Evolutionary conservation across 2,113 vertebrate species (phyloP).

Genomic region (Tetrao urogallus): DNA sequence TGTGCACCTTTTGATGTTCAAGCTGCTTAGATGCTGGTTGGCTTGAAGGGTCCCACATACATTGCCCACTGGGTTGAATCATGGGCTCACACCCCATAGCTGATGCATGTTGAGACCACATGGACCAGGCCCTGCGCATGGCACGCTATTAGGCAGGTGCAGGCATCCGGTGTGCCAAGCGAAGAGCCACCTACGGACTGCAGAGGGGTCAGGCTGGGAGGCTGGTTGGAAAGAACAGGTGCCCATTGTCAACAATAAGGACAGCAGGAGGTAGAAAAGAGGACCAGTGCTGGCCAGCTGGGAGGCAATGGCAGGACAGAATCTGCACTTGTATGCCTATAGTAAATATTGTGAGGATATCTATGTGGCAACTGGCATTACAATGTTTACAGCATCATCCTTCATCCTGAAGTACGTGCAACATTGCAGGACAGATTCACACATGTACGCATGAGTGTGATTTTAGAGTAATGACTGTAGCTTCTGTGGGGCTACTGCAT

Average conservation of each 20-base stretch:
- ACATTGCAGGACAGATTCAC: not conserved
- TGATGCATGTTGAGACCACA: not conserved
- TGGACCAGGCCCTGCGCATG: not conserved
- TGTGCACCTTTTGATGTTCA: not conserved
- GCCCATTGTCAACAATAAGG: not conserved
- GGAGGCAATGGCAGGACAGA: not conserved
- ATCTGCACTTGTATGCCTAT: not conserved
- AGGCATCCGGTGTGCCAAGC: not conserved
- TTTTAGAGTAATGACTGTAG: conserved; percentile 13
- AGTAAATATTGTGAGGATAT: not conserved
- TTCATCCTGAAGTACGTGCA: not conserved
- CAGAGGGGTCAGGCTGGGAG: conserved; percentile 19
- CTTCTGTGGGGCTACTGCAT: conserved; percentile 47
- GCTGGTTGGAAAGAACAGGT: conserved; percentile 4
- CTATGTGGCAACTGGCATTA: not conserved
- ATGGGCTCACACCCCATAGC: not conserved
- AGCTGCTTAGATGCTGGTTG: not conserved
- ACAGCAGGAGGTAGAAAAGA: not conserved
- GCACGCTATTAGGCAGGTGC: conserved; percentile 36
- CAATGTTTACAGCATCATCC: not conserved
- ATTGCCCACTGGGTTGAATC: not conserved
- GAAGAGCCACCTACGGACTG: not conserved
- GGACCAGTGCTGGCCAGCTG: not conserved
- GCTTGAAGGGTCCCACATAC: not conserved
- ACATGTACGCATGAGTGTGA: not conserved